Conservation (phyloP, 2,797 vertebrate genomes). For the Lacerta agilis region DNA sequence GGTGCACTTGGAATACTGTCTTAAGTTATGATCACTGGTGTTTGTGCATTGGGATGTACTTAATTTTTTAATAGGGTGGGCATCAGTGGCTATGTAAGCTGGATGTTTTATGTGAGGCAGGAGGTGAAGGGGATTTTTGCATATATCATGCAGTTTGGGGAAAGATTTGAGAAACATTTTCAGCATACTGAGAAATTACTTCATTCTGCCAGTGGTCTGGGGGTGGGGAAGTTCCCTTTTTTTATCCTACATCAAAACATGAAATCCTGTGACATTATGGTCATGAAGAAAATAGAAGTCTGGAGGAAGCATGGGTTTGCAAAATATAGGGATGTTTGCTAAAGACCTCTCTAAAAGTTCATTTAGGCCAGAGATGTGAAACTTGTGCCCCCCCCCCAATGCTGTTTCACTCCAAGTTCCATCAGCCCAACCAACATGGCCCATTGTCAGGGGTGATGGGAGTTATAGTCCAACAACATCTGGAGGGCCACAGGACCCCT, state of each 20-base stretch:
- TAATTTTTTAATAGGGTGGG: not conserved
- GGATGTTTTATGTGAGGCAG: not conserved
- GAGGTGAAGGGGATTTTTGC: not conserved
- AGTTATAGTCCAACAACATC: too few species aligned
- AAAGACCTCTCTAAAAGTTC: not conserved
- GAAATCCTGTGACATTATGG: not conserved
- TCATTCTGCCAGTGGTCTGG: not conserved
- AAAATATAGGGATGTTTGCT: not conserved
- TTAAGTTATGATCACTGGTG: not conserved
- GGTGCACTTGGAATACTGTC: too few species aligned
- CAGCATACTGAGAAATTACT: not conserved
- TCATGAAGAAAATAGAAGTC: not conserved
- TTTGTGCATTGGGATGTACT: not conserved
- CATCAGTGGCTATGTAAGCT: not conserved
- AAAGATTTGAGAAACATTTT: slow-evolving; percentile 9
- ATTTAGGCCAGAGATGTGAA: not conserved
- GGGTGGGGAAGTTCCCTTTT: slow-evolving; percentile 1
- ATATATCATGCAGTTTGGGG: not conserved
- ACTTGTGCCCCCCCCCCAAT: too few species aligned
- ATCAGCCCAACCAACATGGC: too few species aligned
- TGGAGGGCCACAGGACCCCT: too few species aligned
- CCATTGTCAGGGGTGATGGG: too few species aligned
- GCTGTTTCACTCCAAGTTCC: too few species aligned
- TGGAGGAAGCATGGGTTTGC: not conserved
- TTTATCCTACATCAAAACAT: not conserved